phyloP scores from a whole-genome alignment of 1,140 invertebrate genomes.

The Aphelinus certus region DNA sequence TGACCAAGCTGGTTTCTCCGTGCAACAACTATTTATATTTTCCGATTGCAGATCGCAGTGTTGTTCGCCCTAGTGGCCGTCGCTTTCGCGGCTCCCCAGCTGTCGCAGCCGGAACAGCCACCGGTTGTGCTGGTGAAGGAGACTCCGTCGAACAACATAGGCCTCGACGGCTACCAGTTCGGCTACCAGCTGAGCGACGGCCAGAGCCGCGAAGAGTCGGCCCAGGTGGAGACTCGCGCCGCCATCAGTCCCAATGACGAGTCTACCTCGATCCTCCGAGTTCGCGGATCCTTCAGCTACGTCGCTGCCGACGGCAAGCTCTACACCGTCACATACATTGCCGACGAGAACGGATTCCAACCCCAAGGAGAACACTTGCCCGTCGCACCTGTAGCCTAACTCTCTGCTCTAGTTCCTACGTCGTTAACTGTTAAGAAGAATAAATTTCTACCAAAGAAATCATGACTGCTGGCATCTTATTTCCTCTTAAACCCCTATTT shows the following conservation, averaged over 20 bases:
- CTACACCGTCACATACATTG: conserved; percentile 59
- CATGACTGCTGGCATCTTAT: not conserved
- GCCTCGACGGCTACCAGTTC: conserved; percentile 59
- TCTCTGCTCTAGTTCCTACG: not conserved
- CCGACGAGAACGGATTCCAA: conserved; percentile 50
- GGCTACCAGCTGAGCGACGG: conserved; percentile 71
- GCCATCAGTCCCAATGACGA: conserved; percentile 43
- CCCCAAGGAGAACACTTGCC: conserved; percentile 44
- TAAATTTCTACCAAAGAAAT: conserved; percentile 1
- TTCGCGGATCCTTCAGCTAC: conserved; percentile 70
- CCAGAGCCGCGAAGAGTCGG: conserved; percentile 66
- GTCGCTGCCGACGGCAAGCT: conserved; percentile 52
- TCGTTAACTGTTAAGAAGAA: not conserved
- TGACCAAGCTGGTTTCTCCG: too few relatives aligned
- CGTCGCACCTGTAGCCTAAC: conserved; percentile 2
- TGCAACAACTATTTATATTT: too few relatives aligned
- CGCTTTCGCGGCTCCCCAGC: conserved; percentile 54
- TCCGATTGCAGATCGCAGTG: conserved; percentile 46
- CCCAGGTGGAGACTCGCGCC: conserved; percentile 58
- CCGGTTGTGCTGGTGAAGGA: conserved; percentile 54
- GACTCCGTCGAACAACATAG: conserved; percentile 54
- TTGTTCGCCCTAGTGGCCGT: conserved; percentile 57
- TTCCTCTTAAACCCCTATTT: too few relatives aligned
- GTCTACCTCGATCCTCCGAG: conserved; percentile 56
- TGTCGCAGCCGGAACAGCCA: not conserved